Conservation (phyloP, 2,888 invertebrate genomes). For the Aporophyla nigra region DNA sequence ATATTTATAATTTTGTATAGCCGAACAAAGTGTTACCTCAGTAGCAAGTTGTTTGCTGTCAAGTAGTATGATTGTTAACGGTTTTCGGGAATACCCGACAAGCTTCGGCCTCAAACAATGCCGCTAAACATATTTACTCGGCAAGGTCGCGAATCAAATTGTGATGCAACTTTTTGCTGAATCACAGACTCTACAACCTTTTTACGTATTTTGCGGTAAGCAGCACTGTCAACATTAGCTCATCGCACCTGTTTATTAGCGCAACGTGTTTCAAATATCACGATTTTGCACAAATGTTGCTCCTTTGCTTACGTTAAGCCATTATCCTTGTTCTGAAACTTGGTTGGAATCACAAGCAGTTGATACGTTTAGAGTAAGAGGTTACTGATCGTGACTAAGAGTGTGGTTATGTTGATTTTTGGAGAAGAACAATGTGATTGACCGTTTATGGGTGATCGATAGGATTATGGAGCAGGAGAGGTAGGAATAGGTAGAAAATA, state of each 20-base stretch:
- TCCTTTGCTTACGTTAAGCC: conserved; percentile 8
- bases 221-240: conserved; percentile 45
- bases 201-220: conserved; percentile 37
- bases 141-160: conserved; percentile 34
- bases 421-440: not conserved
- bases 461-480: not conserved
- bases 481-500: not conserved
- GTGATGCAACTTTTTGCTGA: conserved; percentile 35
- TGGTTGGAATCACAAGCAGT: conserved; percentile 46
- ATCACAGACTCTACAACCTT: conserved; percentile 35
- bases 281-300: conserved; percentile 35
- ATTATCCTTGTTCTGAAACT: conserved; percentile 52
- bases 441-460: not conserved
- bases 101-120: not conserved
- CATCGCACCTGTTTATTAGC: conserved; percentile 21
- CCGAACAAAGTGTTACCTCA: not conserved
- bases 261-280: conserved; percentile 33
- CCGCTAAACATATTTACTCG: conserved; percentile 16
- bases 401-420: not conserved
- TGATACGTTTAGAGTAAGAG: conserved; percentile 12
- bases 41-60: not conserved
- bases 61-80: not conserved
- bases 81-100: conserved; percentile 30
- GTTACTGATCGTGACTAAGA: conserved; percentile 8
- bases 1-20: not conserved